phyloP scores from a whole-genome alignment of 2,113 vertebrate genomes.

The Caranx ignobilis region DNA sequence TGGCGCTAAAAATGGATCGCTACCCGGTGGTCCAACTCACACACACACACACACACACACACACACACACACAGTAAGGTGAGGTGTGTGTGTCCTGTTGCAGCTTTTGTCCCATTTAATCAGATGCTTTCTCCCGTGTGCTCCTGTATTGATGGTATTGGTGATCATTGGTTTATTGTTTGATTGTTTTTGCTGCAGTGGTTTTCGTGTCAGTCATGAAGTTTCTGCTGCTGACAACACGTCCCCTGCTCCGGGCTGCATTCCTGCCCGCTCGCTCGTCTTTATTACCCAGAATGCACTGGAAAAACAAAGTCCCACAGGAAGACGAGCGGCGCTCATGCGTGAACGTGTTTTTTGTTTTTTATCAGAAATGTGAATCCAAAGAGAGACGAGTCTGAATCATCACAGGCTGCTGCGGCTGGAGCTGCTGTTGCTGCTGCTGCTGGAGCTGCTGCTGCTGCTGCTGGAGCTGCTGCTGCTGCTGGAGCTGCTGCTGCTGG shows the following conservation, averaged over 20 bases:
- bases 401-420: neutral
- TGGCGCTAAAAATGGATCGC: conserved; percentile 79
- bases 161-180: neutral
- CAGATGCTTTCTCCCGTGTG: neutral
- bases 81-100: neutral
- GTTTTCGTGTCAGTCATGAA: conserved; percentile 57
- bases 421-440: neutral
- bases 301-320: conserved; percentile 5
- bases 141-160: neutral
- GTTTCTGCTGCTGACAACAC: conserved; percentile 41
- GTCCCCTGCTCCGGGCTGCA: conserved; percentile 27
- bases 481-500: no score
- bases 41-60: neutral
- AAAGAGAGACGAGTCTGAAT: conserved; percentile 23
- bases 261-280: conserved; percentile 12
- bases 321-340: conserved; percentile 1
- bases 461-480: no score
- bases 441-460: no score
- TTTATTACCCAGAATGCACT: conserved; percentile 35
- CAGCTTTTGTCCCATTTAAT: neutral
- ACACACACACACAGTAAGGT: neutral
- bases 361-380: conserved; percentile 23
- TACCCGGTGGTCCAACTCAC: conserved; percentile 59
- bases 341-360: conserved; percentile 17
- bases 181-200: conserved; percentile 74